Percentiles rank a stretch among this genome's conserved stretches.
Conservation (phyloP, 2,888 invertebrate genomes). For the Polyploca ridens region DNA sequence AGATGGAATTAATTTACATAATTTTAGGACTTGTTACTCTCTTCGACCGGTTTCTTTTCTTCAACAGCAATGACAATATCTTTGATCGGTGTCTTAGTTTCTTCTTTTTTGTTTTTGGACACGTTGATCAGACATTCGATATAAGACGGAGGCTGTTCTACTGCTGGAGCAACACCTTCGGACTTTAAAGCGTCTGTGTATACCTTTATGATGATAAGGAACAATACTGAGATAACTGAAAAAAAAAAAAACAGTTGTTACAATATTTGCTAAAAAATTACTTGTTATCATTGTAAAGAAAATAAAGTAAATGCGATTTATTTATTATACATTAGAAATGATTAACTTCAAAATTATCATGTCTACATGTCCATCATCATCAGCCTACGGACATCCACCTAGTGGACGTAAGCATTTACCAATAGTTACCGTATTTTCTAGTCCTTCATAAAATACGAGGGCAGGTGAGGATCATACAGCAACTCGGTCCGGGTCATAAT, state of each 20-base stretch:
- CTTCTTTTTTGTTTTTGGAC: conserved; percentile 20
- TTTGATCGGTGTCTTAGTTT: conserved; percentile 21
- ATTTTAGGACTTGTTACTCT: conserved; percentile 27
- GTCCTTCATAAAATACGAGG: no score
- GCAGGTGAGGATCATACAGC: no score
- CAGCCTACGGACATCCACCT: no score
- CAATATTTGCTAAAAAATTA: not conserved
- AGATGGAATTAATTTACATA: not conserved
- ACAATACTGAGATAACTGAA: conserved; percentile 53
- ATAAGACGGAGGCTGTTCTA: conserved; percentile 65
- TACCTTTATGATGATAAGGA: conserved; percentile 51
- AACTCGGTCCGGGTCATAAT: no score
- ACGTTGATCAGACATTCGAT: conserved; percentile 59
- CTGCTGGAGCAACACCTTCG: conserved; percentile 41
- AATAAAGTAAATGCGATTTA: no score
- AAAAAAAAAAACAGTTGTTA: conserved; percentile 19
- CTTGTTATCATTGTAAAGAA: no score
- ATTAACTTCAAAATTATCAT: no score
- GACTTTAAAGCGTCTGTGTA: conserved; percentile 50
- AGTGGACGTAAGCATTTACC: no score
- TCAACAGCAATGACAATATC: conserved; percentile 34
- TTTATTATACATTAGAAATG: no score
- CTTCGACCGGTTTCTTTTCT: conserved; percentile 34
- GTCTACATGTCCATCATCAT: no score
- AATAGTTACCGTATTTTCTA: no score